Evolutionary conservation across 2,797 vertebrate genomes (phyloP), one percentile per base, ranked within the genome.

Genomic region (Aldrovandia affinis): DNA sequence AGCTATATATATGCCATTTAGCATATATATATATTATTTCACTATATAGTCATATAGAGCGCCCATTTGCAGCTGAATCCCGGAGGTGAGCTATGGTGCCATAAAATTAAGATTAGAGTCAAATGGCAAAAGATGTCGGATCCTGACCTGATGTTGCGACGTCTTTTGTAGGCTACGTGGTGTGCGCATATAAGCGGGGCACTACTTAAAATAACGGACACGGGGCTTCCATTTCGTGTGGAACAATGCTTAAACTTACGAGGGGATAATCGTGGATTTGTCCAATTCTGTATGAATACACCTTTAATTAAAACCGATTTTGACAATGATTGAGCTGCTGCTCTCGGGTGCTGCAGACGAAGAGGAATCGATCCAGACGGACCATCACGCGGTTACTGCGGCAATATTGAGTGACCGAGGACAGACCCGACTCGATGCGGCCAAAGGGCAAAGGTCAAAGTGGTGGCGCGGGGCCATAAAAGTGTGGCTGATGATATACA

Each of bases 221-320:
- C 81, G 85, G 88, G 80, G 81, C 85, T 87, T 73, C 63, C 80
- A 88, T 54, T 30, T 50, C 42, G 25, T 28, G n/a, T 9, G 12
- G 22, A n/a, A 50, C 78, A 79, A 54, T 20, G 78, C 30, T 80
- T 55, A 33, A 18, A 33, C 52, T 73, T 33, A 73, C 30, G 28
- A 78, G 3, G 22, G 18, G 44, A 30, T 54, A 25, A 57, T 54
- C 78, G 14, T 22, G 9, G 52, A 36, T 30, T 57, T 57, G 83
- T 84, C 89, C 83, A 84, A 87, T 87, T 85, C 80, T 63, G 83
- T 86, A 89, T 88, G 89, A 89, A 90, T 88, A 87, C 88, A 85
- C 87, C 87, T 89, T 90, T 89, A 90, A 90, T 89, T 89, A 87
- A 90, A 90, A 86, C 86, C 55, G 83, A 85, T 85, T 88, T 84